Evolutionary conservation across 1,140 invertebrate genomes (phyloP).

Genomic region (Drosophila lowei): DNA sequence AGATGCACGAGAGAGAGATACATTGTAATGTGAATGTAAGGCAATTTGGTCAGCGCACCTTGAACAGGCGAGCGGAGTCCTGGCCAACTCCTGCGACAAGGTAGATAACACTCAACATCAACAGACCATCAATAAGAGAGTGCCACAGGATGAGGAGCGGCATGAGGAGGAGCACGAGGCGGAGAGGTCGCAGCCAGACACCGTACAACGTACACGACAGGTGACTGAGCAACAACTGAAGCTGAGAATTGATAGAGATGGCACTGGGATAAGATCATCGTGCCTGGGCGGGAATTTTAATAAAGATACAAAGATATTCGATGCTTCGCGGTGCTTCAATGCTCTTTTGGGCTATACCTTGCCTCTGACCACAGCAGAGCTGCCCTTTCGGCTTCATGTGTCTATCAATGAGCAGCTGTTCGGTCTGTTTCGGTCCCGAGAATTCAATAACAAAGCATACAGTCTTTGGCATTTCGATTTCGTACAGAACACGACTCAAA

Average conservation of each 20-base stretch:
- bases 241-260: slow-evolving; percentile 18
- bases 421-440: too few relatives aligned
- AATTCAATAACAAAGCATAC: too few relatives aligned
- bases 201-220: not conserved
- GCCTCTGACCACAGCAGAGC: too few relatives aligned
- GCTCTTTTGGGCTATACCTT: too few relatives aligned
- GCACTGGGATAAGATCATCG: not conserved
- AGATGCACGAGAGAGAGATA: slow-evolving; percentile 12
- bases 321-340: too few relatives aligned
- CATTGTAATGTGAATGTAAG: slow-evolving; percentile 72
- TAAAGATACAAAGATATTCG: too few relatives aligned
- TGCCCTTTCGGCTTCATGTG: too few relatives aligned
- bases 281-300: too few relatives aligned
- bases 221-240: slow-evolving; percentile 34
- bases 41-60: slow-evolving; percentile 56
- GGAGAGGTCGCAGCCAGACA: not conserved
- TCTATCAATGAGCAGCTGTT: too few relatives aligned
- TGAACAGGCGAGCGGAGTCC: not conserved
- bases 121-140: slow-evolving; percentile 74
- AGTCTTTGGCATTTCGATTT: too few relatives aligned
- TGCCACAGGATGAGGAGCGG: slow-evolving; percentile 1
- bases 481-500: too few relatives aligned
- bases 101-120: slow-evolving; percentile 78
- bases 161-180: slow-evolving; percentile 3
- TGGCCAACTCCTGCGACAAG: slow-evolving; percentile 59